A percentile compares a stretch with the other conserved stretches of the same genome.
These are phyloP conservation scores for Ernsta delagoae DNA, from an alignment of 2,888 invertebrate species.

Conservation along the genomic window DNA sequence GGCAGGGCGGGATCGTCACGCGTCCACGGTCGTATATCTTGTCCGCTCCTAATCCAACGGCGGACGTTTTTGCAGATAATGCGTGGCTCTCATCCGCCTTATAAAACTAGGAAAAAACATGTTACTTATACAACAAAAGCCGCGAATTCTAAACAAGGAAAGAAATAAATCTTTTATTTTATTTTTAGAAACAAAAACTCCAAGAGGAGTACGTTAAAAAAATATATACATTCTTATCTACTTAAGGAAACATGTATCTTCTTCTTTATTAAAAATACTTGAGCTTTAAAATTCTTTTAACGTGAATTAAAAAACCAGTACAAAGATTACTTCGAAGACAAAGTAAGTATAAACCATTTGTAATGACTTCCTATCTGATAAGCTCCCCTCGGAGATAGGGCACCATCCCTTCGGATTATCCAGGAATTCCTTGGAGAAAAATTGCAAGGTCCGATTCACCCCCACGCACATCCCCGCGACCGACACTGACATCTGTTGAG, in stretches of 20 bases:
- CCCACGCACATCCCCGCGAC: constrained; percentile 36
- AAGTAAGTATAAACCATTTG: background rate
- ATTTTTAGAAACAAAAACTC: too few relatives aligned
- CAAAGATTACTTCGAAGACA: background rate
- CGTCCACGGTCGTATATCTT: constrained; percentile 13
- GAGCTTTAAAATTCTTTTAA: too few relatives aligned
- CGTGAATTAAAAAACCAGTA: background rate
- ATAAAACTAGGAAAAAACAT: constrained; percentile 7
- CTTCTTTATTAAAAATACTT: too few relatives aligned
- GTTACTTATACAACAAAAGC: constrained; percentile 1
- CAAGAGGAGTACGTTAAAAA: too few relatives aligned
- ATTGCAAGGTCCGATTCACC: constrained; percentile 44
- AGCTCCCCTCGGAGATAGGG: constrained; percentile 3
- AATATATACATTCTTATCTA: too few relatives aligned
- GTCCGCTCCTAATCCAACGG: constrained; percentile 21
- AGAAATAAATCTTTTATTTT: too few relatives aligned
- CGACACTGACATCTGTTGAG: constrained; percentile 22
- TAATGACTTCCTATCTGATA: background rate
- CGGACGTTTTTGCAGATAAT: constrained; percentile 18
- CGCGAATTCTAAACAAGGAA: too few relatives aligned
- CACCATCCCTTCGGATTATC: constrained; percentile 20
- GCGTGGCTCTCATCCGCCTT: constrained; percentile 9
- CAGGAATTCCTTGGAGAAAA: constrained; percentile 46
- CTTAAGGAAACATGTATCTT: too few relatives aligned
- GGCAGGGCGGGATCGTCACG: too few relatives aligned